A percentile compares a stretch with the other conserved stretches of the same genome.
Conservation (phyloP, 1,140 invertebrate species). For the Daktulosphaira vitifoliae region DNA sequence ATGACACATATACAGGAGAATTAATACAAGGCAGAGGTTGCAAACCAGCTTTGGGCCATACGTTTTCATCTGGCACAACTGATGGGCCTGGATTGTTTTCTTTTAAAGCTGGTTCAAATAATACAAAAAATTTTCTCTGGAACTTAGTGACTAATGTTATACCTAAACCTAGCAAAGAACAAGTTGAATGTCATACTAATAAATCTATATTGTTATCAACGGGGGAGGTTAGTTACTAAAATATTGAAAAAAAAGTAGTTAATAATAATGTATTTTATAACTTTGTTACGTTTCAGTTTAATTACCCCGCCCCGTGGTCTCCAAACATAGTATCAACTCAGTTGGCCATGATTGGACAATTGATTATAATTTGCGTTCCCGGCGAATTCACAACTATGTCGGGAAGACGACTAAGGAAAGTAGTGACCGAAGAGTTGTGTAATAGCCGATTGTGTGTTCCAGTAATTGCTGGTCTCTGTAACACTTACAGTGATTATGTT, state of each 20-base stretch:
- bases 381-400: constrained; percentile 95
- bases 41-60: constrained; percentile 81
- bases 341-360: constrained; percentile 55
- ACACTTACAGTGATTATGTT: constrained; percentile 83
- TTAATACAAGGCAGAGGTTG: constrained; percentile 53
- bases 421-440: constrained; percentile 50
- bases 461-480: constrained; percentile 76
- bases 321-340: constrained; percentile 77
- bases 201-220: constrained; percentile 85
- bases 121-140: constrained; percentile 67
- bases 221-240: constrained; percentile 64
- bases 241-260: too few relatives aligned
- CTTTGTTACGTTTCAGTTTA: constrained; percentile 67
- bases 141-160: constrained; percentile 66
- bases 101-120: constrained; percentile 67
- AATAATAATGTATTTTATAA: too few relatives aligned
- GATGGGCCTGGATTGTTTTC: constrained; percentile 86
- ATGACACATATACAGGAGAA: constrained; percentile 25
- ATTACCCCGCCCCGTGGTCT: constrained; percentile 80
- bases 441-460: constrained; percentile 50
- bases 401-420: constrained; percentile 62
- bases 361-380: constrained; percentile 70
- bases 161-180: constrained; percentile 56
- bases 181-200: constrained; percentile 61
- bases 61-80: constrained; percentile 87